Conservation (phyloP, 2,888 invertebrate species). For the Plagodis pulveraria region DNA sequence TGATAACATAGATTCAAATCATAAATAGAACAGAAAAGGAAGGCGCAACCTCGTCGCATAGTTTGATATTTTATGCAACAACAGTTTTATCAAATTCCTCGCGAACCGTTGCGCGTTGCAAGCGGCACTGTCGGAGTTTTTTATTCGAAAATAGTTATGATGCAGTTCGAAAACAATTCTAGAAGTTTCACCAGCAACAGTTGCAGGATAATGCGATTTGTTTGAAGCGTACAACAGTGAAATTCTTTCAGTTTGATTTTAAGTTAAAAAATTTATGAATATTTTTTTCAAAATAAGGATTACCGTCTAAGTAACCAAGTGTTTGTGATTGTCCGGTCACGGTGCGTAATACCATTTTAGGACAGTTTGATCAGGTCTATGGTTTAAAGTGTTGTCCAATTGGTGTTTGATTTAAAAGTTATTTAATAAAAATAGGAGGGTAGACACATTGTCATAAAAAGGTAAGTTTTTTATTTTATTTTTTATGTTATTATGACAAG, state of each 20-base stretch:
- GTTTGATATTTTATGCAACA: slow-evolving; percentile 33
- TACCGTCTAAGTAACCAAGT: too few species aligned
- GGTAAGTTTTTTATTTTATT: too few species aligned
- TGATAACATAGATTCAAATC: background rate
- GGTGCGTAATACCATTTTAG: too few species aligned
- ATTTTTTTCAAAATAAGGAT: background rate
- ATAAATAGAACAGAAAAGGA: background rate
- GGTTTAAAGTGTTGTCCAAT: too few species aligned
- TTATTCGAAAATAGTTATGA: slow-evolving; percentile 36
- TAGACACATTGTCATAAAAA: too few species aligned
- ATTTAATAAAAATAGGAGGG: too few species aligned
- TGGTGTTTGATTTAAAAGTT: too few species aligned
- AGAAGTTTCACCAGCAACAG: slow-evolving; percentile 26
- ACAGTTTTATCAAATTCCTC: slow-evolving; percentile 33
- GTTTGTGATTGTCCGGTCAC: too few species aligned
- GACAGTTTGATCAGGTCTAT: too few species aligned
- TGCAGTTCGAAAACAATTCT: slow-evolving; percentile 33
- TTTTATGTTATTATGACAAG: too few species aligned
- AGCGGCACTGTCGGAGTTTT: slow-evolving; percentile 20
- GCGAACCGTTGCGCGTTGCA: slow-evolving; percentile 13
- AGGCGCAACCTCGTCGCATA: slow-evolving; percentile 19
- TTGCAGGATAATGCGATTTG: slow-evolving; percentile 21
- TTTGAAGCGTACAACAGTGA: background rate
- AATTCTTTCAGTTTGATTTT: background rate
- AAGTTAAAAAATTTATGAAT: background rate